Evolutionary conservation across 2,888 invertebrate species (phyloP).

Genomic region (Prostheceraeus crozeri): DNA sequence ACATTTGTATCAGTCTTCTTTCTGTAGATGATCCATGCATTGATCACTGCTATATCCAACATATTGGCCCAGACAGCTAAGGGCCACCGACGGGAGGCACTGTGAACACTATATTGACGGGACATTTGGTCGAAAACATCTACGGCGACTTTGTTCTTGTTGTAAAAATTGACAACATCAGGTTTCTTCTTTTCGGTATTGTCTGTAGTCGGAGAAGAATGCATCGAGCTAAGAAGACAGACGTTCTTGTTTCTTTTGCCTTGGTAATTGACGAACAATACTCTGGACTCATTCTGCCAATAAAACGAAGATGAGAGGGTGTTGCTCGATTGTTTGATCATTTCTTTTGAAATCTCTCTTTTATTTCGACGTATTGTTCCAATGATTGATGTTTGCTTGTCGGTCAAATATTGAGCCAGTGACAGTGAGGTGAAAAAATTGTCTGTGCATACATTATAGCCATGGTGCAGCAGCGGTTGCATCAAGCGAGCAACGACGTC

Average conservation of each 20-base stretch:
- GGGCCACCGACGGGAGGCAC: constrained; percentile 6
- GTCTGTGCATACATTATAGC: constrained; percentile 15
- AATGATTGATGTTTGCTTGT: constrained; percentile 6
- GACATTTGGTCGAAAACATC: constrained; percentile 26
- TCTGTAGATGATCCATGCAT: constrained; percentile 3
- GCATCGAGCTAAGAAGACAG: constrained; percentile 13
- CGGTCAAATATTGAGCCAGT: constrained; percentile 21
- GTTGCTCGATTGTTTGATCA: background rate
- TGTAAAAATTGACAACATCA: constrained; percentile 14
- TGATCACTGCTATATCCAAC: constrained; percentile 18
- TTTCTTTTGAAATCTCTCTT: constrained; percentile 19
- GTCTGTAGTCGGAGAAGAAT: constrained; percentile 10
- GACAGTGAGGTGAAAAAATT: constrained; percentile 17
- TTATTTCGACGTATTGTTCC: constrained; percentile 20
- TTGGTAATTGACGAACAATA: constrained; percentile 6
- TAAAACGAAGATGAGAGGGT: too few species aligned
- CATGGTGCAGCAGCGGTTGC: constrained; percentile 12
- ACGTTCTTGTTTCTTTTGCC: constrained; percentile 7
- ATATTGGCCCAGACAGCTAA: constrained; percentile 21
- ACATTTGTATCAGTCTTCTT: constrained; percentile 4
- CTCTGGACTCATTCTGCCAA: constrained; percentile 5
- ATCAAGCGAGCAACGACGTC: constrained; percentile 17
- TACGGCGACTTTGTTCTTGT: constrained; percentile 19
- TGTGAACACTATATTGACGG: constrained; percentile 1
- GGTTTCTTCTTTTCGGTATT: constrained; percentile 9